These are phyloP conservation scores for Anoplophora glabripennis DNA, from an alignment of 1,140 invertebrate genomes.

Conservation along the genomic window DNA sequence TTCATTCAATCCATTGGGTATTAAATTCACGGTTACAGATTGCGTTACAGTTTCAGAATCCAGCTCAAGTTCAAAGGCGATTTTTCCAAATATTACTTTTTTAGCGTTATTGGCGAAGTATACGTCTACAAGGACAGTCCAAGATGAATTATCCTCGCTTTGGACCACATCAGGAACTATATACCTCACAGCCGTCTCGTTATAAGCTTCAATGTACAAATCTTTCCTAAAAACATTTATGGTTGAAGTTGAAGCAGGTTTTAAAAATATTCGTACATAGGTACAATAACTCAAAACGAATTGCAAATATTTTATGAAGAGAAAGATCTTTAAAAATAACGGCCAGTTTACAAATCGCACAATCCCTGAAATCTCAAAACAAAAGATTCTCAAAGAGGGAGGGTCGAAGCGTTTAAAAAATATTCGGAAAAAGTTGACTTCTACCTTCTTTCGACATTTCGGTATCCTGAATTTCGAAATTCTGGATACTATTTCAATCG, in stretches of 20 bases:
- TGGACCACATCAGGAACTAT: conserved; percentile 48
- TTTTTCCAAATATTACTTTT: conserved; percentile 16
- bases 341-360: no score
- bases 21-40: conserved; percentile 19
- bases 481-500: no score
- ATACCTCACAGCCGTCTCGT: conserved; percentile 52
- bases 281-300: no score
- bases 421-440: no score
- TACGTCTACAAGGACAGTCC: conserved; percentile 48
- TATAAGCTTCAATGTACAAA: conserved; percentile 54
- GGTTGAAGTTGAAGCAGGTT: background rate
- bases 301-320: no score
- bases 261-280: no score
- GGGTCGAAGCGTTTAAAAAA: no score
- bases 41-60: conserved; percentile 15
- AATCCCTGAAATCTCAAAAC: no score
- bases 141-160: conserved; percentile 39
- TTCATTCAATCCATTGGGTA: conserved; percentile 19
- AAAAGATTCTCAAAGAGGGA: no score
- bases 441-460: no score
- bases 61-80: conserved; percentile 19
- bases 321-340: no score
- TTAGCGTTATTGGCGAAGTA: conserved; percentile 31
- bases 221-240: conserved; percentile 53
- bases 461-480: no score